Conservation (phyloP, 2,797 vertebrate genomes). For the Sebastes hubbsi region DNA sequence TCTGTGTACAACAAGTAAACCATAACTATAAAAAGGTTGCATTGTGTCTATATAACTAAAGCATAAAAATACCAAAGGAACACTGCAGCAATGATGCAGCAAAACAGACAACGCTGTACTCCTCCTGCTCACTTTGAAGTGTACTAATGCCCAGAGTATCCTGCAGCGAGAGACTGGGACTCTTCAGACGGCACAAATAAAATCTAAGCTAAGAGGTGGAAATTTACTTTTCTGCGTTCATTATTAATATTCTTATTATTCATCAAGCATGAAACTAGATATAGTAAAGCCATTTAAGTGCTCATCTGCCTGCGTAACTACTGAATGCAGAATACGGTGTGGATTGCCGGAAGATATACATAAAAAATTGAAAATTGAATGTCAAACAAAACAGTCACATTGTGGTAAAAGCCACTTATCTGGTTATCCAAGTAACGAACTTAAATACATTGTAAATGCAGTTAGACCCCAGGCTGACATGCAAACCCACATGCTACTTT, state of each 20-base stretch:
- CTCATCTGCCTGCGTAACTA: not conserved
- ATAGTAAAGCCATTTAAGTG: not conserved
- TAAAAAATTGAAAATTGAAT: not conserved
- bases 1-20: not conserved
- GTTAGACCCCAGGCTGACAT: not conserved
- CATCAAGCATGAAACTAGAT: not conserved
- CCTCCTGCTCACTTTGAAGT: slow-evolving; percentile 39
- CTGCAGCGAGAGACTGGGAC: slow-evolving; percentile 7
- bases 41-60: not conserved
- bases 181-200: slow-evolving; percentile 1
- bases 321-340: not conserved
- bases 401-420: not conserved
- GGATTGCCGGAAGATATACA: not conserved
- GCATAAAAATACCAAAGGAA: not conserved
- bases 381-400: not conserved
- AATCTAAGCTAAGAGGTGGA: not conserved
- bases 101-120: slow-evolving; percentile 26
- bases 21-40: not conserved
- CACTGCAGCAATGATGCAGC: slow-evolving; percentile 64
- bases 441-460: not conserved
- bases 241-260: not conserved
- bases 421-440: not conserved
- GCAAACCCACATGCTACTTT: not conserved
- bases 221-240: not conserved
- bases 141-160: slow-evolving; percentile 5